These are phyloP conservation scores for Bombus sibiricus DNA, from an alignment of 1,140 invertebrate species.

Conservation along the genomic window DNA sequence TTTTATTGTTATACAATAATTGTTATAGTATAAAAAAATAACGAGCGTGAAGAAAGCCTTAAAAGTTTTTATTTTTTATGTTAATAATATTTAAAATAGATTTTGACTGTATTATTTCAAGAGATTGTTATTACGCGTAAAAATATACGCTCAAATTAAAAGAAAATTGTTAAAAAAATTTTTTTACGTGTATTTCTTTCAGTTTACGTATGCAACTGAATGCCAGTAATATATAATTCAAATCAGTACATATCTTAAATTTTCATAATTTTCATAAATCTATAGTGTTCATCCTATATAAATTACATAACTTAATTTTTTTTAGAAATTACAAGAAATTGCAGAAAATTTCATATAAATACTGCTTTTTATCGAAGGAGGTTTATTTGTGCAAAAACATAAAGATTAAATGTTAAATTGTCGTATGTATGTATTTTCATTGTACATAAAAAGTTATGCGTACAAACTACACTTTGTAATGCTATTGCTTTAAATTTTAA, in stretches of 20 bases:
- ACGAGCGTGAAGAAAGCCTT: not conserved
- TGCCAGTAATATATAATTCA: not conserved
- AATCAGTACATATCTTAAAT: not conserved
- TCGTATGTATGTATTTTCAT: not conserved
- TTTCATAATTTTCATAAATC: not conserved
- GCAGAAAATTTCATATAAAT: not conserved
- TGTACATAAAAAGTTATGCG: not conserved
- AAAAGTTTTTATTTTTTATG: not conserved
- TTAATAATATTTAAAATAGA: not conserved
- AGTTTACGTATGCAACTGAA: not conserved
- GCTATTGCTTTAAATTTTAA: not conserved
- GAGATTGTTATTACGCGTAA: not conserved
- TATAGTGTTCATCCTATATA: not conserved
- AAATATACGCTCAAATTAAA: not conserved
- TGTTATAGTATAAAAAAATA: not conserved
- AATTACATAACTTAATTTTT: not conserved
- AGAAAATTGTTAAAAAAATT: not conserved
- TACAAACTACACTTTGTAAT: not conserved
- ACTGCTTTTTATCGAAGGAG: not conserved
- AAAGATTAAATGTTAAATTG: not conserved
- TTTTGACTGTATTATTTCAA: not conserved
- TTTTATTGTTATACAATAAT: not conserved
- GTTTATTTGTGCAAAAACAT: not conserved
- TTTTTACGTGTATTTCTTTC: not conserved
- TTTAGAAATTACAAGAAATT: not conserved